A percentile compares a stretch with the other conserved stretches of the same genome.
These are phyloP conservation scores for Iselma pallidipennis DNA, from an alignment of 2,888 invertebrate species.

Conservation along the genomic window DNA sequence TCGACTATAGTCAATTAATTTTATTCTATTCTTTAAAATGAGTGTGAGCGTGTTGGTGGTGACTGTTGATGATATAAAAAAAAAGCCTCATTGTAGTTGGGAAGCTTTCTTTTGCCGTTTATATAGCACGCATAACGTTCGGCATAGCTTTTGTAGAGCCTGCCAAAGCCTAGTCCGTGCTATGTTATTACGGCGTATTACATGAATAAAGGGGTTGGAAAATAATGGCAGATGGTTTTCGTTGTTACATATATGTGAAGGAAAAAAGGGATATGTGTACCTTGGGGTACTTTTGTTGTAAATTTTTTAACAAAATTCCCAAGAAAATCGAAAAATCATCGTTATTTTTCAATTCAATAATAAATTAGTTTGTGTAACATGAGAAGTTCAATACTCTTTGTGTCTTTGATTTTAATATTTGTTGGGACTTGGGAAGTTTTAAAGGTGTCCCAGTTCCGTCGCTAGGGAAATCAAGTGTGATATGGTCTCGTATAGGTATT, in stretches of 20 bases:
- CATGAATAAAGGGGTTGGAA: slow-evolving; percentile 23
- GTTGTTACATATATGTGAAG: slow-evolving; percentile 21
- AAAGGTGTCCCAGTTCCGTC: slow-evolving; percentile 30
- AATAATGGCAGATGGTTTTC: slow-evolving; percentile 25
- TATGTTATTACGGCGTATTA: slow-evolving; percentile 25
- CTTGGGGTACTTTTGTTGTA: too few relatives aligned
- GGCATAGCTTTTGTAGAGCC: slow-evolving; percentile 21
- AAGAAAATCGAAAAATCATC: slow-evolving; percentile 10
- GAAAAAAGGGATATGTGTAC: too few relatives aligned
- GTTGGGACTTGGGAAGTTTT: slow-evolving; percentile 23
- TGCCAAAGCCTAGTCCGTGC: slow-evolving; percentile 20
- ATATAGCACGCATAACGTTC: slow-evolving; percentile 22
- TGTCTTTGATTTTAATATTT: slow-evolving; percentile 9
- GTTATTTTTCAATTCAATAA: slow-evolving; percentile 15
- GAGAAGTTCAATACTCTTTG: slow-evolving; percentile 14
- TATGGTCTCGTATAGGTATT: slow-evolving; percentile 42
- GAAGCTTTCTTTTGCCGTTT: slow-evolving; percentile 19
- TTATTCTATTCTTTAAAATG: slow-evolving; percentile 12
- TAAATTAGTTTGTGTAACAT: neutral
- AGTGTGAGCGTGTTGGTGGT: slow-evolving; percentile 10
- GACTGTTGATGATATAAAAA: slow-evolving; percentile 5
- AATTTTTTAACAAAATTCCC: slow-evolving; percentile 7
- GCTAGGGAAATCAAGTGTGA: slow-evolving; percentile 45
- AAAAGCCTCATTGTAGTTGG: slow-evolving; percentile 9
- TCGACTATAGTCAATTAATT: slow-evolving; percentile 19